A percentile compares a stretch with the other conserved stretches of the same genome.
Evolutionary conservation across 2,797 vertebrate genomes (phyloP).

Genomic region (Champsocephalus esox): DNA sequence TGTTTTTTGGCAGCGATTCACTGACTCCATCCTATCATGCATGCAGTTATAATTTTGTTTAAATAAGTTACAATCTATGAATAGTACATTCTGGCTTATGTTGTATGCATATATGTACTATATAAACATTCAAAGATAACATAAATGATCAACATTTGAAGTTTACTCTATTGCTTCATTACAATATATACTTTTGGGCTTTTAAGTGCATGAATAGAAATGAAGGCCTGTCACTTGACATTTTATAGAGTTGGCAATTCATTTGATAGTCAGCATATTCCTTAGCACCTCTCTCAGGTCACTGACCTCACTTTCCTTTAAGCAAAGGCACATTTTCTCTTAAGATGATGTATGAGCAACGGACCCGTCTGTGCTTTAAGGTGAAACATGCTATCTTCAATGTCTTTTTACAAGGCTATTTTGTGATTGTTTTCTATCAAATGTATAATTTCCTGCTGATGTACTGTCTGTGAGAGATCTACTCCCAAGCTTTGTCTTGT

Average conservation of each 20-base stretch:
- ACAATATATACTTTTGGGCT: conserved; percentile 22
- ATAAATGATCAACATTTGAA: background rate
- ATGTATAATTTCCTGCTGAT: conserved; percentile 11
- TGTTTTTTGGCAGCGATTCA: conserved; percentile 6
- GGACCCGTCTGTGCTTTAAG: conserved; percentile 2
- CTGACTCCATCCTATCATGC: conserved; percentile 18
- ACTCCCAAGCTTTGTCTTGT: conserved; percentile 34
- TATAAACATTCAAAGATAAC: background rate
- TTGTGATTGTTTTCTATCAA: conserved; percentile 22
- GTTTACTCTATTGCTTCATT: background rate
- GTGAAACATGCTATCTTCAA: conserved; percentile 1
- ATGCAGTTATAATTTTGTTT: background rate
- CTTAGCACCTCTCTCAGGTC: conserved; percentile 36
- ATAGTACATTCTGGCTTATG: background rate
- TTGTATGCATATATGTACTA: background rate
- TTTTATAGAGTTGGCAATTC: conserved; percentile 17
- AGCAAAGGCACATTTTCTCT: conserved; percentile 39
- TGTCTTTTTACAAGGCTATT: conserved; percentile 6
- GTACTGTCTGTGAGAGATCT: conserved; percentile 20
- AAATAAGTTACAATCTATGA: background rate
- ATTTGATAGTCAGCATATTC: conserved; percentile 45
- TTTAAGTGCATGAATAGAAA: conserved; percentile 44
- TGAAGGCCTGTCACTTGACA: conserved; percentile 28
- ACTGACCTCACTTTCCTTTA: conserved; percentile 49
- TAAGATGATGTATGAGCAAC: conserved; percentile 26